Conservation (phyloP, 2,888 invertebrate genomes). For the Hecatera dysodea region DNA sequence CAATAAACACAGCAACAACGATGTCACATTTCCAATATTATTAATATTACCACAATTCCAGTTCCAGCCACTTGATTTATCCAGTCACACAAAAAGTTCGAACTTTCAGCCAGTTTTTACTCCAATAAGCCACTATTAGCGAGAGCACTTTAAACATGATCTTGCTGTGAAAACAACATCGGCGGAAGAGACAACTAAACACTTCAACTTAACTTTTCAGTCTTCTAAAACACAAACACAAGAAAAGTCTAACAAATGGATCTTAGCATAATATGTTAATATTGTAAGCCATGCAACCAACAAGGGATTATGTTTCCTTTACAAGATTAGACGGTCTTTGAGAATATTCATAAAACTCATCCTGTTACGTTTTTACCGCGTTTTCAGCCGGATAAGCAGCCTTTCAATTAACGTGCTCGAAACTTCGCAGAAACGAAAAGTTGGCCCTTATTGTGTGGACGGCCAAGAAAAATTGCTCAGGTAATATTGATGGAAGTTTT, state of each 20-base stretch:
- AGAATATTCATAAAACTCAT: constrained; percentile 68
- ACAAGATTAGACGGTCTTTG: constrained; percentile 70
- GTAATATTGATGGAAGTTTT: constrained; percentile 14
- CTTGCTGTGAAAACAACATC: too few relatives aligned
- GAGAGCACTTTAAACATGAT: too few relatives aligned
- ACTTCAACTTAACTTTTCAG: too few relatives aligned
- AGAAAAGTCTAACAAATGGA: constrained; percentile 18
- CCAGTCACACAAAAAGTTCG: too few relatives aligned
- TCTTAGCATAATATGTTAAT: constrained; percentile 35
- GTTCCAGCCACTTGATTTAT: too few relatives aligned
- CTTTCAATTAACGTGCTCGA: constrained; percentile 71
- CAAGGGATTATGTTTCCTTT: constrained; percentile 65
- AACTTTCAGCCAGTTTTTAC: too few relatives aligned
- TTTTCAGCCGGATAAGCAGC: constrained; percentile 66
- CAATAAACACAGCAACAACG: too few relatives aligned
- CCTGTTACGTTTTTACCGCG: constrained; percentile 66
- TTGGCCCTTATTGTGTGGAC: constrained; percentile 44
- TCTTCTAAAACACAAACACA: constrained; percentile 13
- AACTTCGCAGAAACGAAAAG: constrained; percentile 65
- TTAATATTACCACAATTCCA: too few relatives aligned
- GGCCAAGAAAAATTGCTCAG: constrained; percentile 23
- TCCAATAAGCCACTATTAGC: too few relatives aligned
- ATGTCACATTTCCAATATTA: too few relatives aligned
- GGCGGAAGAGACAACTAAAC: too few relatives aligned
- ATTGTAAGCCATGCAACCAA: constrained; percentile 65